Conservation (phyloP, 1,140 invertebrate genomes). For the Pseudomyrmex dendroicus region DNA sequence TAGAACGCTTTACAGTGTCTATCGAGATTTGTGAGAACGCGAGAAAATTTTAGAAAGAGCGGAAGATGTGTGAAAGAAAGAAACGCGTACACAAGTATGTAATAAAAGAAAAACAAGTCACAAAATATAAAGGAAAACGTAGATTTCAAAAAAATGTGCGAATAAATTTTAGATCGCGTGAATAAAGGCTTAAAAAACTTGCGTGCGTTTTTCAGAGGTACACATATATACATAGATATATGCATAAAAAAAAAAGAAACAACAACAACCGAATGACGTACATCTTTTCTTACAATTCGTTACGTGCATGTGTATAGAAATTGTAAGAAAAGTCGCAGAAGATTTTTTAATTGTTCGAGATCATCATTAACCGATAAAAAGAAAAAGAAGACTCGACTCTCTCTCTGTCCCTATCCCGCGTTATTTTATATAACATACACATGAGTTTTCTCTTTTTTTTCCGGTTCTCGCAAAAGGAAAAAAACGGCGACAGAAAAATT, state of each 20-base stretch:
- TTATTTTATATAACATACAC: not conserved
- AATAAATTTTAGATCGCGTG: slow-evolving; percentile 75
- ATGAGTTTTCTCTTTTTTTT: not conserved
- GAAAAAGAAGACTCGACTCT: slow-evolving; percentile 33
- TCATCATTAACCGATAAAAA: not conserved
- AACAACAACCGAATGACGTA: not conserved
- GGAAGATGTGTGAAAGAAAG: not conserved
- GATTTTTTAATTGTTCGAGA: slow-evolving; percentile 17
- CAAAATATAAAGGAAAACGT: slow-evolving; percentile 60
- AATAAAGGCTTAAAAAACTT: slow-evolving; percentile 74
- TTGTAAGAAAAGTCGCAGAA: slow-evolving; percentile 74
- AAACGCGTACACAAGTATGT: slow-evolving; percentile 41
- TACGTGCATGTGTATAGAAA: slow-evolving; percentile 79
- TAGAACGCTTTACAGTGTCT: slow-evolving; percentile 78
- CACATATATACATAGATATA: slow-evolving; percentile 65
- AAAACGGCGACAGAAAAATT: not conserved
- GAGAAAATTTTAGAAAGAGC: slow-evolving; percentile 47
- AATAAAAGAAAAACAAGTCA: slow-evolving; percentile 16
- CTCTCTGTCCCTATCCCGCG: not conserved
- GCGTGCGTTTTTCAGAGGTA: slow-evolving; percentile 77
- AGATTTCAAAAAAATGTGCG: slow-evolving; percentile 67
- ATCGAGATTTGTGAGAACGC: slow-evolving; percentile 68
- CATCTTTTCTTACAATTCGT: slow-evolving; percentile 39
- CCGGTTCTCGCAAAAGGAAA: not conserved
- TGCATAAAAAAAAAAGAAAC: not conserved